Percentiles rank a stretch among this genome's conserved stretches.
Evolutionary conservation across 2,113 vertebrate genomes (phyloP).

Genomic region (Limnothrissa miodon): DNA sequence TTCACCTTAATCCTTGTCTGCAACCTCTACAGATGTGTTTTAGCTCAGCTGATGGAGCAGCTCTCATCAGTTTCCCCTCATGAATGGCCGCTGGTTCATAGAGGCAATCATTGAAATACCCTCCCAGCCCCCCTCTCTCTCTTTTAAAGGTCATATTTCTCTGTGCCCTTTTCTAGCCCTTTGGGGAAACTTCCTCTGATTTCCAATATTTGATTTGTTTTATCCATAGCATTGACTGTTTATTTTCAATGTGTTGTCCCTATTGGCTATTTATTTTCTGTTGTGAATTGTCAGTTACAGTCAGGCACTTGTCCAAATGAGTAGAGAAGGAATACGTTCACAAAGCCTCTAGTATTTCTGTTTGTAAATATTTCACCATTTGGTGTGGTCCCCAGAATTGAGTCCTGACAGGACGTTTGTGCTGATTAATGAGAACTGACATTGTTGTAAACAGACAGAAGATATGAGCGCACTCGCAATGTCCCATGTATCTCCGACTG

Average conservation of each 20-base stretch:
- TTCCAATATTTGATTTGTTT: constrained; percentile 10
- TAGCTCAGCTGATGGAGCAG: neutral
- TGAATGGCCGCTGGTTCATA: neutral
- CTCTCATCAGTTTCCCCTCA: neutral
- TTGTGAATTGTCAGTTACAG: neutral
- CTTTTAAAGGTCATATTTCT: neutral
- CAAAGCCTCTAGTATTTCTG: neutral
- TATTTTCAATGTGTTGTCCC: neutral
- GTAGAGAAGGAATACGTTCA: neutral
- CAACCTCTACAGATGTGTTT: neutral
- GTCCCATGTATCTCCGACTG: neutral
- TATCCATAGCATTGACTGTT: neutral
- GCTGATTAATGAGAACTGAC: neutral
- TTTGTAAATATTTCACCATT: neutral
- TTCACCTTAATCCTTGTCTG: constrained; percentile 1
- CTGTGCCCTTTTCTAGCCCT: neutral
- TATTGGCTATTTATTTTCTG: neutral
- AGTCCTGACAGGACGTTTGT: neutral
- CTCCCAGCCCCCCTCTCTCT: too few species aligned
- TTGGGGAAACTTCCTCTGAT: neutral
- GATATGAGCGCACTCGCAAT: neutral
- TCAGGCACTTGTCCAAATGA: neutral
- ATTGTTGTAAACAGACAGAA: neutral
- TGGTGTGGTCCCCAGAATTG: neutral
- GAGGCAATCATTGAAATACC: neutral